Evolutionary conservation across 1,140 invertebrate genomes (phyloP).

Genomic region (Plutomurus gul): DNA sequence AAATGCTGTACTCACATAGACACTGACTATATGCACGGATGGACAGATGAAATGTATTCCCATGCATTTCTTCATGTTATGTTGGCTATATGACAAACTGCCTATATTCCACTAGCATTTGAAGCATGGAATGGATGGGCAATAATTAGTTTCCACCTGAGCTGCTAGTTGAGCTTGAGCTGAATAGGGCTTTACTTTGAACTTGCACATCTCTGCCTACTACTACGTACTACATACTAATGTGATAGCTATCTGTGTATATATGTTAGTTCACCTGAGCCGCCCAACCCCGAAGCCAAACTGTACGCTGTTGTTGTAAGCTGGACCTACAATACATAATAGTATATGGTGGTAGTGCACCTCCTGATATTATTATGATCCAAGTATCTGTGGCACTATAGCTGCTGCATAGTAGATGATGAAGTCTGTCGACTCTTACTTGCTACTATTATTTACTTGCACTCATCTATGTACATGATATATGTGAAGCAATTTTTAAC

Average conservation of each 20-base stretch:
- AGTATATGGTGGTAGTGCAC: not conserved
- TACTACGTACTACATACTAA: too few species aligned
- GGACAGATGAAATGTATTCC: not conserved
- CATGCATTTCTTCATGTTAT: not conserved
- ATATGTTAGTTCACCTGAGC: not conserved
- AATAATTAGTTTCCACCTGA: constrained; percentile 27
- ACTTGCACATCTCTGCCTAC: too few species aligned
- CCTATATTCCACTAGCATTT: not conserved
- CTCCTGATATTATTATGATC: too few species aligned
- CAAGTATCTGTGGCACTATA: too few species aligned
- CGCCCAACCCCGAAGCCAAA: constrained; percentile 21
- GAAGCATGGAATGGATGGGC: not conserved
- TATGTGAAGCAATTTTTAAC: too few species aligned
- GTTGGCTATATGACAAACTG: not conserved
- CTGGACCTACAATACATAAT: too few species aligned
- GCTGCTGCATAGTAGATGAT: too few species aligned
- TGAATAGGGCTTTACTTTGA: too few species aligned
- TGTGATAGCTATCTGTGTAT: not conserved
- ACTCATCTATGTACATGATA: too few species aligned
- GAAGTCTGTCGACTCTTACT: too few species aligned
- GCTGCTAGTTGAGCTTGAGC: not conserved
- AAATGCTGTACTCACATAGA: not conserved
- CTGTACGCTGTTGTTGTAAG: not conserved
- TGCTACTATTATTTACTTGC: too few species aligned
- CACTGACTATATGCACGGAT: not conserved